Conservation (phyloP, 2,888 invertebrate genomes). For the Adelphocoris suturalis region DNA sequence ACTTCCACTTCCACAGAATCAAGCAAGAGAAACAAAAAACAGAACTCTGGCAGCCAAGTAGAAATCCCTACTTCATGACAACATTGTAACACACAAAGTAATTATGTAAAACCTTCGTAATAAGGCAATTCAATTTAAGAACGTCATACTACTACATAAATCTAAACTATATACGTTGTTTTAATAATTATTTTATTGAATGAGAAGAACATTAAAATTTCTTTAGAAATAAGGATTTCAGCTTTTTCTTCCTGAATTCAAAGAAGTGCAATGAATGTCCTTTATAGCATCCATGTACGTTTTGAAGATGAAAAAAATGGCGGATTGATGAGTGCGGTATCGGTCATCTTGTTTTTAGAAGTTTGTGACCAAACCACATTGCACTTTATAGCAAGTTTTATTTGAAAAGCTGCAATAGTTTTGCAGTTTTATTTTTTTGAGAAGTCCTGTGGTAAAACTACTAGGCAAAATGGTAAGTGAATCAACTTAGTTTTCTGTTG, state of each 20-base stretch:
- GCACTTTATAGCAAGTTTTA: background rate
- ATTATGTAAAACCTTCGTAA: background rate
- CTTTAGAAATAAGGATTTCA: too few relatives aligned
- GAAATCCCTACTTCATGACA: background rate
- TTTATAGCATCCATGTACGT: background rate
- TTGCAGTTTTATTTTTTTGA: constrained; percentile 13
- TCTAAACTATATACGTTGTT: too few relatives aligned
- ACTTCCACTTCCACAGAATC: constrained; percentile 14
- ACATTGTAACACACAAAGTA: background rate
- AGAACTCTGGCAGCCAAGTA: background rate
- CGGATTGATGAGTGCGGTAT: background rate
- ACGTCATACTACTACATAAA: too few relatives aligned
- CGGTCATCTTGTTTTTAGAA: background rate
- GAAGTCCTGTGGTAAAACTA: constrained; percentile 33
- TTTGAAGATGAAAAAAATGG: background rate
- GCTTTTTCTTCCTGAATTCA: too few relatives aligned
- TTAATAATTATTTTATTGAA: too few relatives aligned
- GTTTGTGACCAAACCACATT: background rate
- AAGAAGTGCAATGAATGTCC: too few relatives aligned
- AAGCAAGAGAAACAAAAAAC: background rate
- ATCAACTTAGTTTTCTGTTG: background rate
- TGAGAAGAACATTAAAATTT: too few relatives aligned
- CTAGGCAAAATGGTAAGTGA: constrained; percentile 35
- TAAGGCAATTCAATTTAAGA: too few relatives aligned
- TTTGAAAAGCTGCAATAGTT: background rate